These are phyloP conservation scores for Mirounga angustirostris DNA, from an alignment of 2,113 vertebrate genomes.

Conservation along the genomic window DNA sequence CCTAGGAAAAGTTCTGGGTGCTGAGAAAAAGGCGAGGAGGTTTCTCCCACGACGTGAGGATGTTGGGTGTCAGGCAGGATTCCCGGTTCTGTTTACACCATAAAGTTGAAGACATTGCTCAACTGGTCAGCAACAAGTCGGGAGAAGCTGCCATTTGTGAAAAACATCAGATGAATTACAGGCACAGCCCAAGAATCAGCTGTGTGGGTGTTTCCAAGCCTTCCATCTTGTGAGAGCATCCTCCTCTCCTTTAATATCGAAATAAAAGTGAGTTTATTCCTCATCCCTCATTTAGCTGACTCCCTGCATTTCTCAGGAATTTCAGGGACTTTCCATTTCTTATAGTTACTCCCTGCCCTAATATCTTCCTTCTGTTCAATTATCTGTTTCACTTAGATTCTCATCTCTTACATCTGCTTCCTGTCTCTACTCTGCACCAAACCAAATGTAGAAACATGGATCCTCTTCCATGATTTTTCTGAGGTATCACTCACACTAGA, in stretches of 20 bases:
- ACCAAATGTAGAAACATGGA: background rate
- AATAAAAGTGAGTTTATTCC: background rate
- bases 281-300: background rate
- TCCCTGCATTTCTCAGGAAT: constrained; percentile 14
- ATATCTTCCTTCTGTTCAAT: background rate
- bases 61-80: background rate
- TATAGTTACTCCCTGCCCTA: background rate
- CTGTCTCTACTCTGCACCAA: background rate
- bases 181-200: background rate
- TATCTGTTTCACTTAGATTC: background rate
- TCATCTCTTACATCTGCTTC: background rate
- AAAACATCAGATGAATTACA: constrained; percentile 27
- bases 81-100: constrained; percentile 39
- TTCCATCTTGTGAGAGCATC: background rate
- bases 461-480: background rate
- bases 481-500: background rate
- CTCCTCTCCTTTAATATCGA: background rate
- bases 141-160: constrained; percentile 52
- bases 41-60: background rate
- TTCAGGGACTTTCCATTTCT: constrained; percentile 57
- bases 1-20: background rate
- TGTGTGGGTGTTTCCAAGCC: constrained; percentile 6
- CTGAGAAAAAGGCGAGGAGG: background rate
- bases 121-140: constrained; percentile 40
- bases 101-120: constrained; percentile 43